A percentile compares a stretch with the other conserved stretches of the same genome.
Conservation (phyloP, 2,888 invertebrate genomes). For the Adelphocoris suturalis region DNA sequence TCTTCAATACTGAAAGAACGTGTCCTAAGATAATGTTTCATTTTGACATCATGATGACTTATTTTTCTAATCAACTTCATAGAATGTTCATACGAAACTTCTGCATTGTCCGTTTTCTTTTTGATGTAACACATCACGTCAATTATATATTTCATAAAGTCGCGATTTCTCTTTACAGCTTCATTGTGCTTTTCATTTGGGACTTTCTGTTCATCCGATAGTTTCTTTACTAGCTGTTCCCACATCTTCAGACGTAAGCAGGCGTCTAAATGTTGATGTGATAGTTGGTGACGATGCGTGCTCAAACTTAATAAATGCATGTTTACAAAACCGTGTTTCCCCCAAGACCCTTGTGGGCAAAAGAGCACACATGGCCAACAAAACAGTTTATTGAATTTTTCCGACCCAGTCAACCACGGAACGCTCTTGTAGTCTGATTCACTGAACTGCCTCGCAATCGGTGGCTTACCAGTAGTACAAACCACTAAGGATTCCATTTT, state of each 20-base stretch:
- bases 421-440: neutral
- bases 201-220: neutral
- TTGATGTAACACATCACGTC: conserved; percentile 13
- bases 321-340: neutral
- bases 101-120: neutral
- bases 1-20: neutral
- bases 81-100: neutral
- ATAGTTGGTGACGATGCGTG: neutral
- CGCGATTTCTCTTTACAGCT: neutral
- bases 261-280: neutral
- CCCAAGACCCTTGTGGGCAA: neutral
- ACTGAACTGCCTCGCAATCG: neutral
- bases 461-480: neutral
- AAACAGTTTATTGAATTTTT: neutral
- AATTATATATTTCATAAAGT: conserved; percentile 22
- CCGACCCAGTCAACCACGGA: neutral
- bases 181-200: neutral
- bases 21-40: neutral
- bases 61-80: neutral
- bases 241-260: neutral
- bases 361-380: conserved; percentile 39
- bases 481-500: neutral
- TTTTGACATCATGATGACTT: neutral
- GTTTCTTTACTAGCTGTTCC: neutral
- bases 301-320: neutral